These are phyloP conservation scores for Subacronicta megacephala DNA, from an alignment of 2,888 invertebrate genomes.

Conservation along the genomic window DNA sequence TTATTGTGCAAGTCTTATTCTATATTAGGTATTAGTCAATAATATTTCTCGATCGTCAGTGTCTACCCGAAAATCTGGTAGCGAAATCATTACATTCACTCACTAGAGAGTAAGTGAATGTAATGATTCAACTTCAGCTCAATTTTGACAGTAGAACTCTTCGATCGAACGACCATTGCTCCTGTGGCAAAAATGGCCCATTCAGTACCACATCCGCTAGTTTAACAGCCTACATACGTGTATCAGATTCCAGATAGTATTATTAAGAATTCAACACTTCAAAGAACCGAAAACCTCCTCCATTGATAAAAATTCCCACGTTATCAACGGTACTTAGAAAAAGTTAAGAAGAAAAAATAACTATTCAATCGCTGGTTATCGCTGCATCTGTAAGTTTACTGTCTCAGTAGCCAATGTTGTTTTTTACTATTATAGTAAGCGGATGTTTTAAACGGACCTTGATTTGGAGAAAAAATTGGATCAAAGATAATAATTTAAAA, in stretches of 20 bases:
- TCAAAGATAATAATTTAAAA: neutral
- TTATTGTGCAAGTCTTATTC: too few relatives aligned
- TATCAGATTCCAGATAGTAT: neutral
- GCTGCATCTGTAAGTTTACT: slow-evolving; percentile 35
- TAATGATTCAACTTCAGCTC: too few relatives aligned
- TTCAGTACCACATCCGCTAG: too few relatives aligned
- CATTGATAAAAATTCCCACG: slow-evolving; percentile 54
- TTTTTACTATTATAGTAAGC: slow-evolving; percentile 12
- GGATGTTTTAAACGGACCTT: slow-evolving; percentile 23
- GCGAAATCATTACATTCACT: too few relatives aligned
- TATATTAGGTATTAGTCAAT: too few relatives aligned
- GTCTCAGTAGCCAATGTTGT: slow-evolving; percentile 15
- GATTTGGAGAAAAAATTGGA: slow-evolving; percentile 11
- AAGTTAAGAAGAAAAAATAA: slow-evolving; percentile 47
- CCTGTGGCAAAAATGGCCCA: too few relatives aligned
- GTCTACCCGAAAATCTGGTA: too few relatives aligned
- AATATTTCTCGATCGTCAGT: too few relatives aligned
- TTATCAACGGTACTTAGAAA: slow-evolving; percentile 50
- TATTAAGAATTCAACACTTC: neutral
- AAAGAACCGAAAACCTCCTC: slow-evolving; percentile 5
- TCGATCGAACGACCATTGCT: too few relatives aligned
- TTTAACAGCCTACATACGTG: neutral
- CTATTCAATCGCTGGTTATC: slow-evolving; percentile 48
- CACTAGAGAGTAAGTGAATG: too few relatives aligned
- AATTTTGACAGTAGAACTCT: too few relatives aligned